These are phyloP conservation scores for Zootermopsis nevadensis DNA, from an alignment of 2,888 invertebrate species.

Conservation along the genomic window DNA sequence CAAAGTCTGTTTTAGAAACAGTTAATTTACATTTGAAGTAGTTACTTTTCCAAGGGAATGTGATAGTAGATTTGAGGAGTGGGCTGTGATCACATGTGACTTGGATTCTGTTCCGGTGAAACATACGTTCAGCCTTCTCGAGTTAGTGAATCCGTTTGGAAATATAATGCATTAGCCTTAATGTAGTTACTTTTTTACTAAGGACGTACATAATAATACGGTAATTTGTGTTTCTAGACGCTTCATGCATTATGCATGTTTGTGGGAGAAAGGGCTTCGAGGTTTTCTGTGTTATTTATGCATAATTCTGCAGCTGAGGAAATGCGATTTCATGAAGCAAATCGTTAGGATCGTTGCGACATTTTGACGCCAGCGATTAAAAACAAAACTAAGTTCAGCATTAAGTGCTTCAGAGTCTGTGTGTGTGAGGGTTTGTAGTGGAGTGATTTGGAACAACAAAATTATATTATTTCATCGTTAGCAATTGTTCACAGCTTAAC, in stretches of 20 bases:
- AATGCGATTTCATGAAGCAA: not conserved
- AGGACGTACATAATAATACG: not conserved
- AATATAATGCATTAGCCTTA: not conserved
- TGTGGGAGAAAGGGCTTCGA: not conserved
- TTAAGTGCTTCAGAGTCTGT: too few species aligned
- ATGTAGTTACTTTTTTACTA: not conserved
- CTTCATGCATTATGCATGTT: constrained; percentile 3
- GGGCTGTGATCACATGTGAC: not conserved
- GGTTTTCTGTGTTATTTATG: not conserved
- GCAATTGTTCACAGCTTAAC: too few species aligned
- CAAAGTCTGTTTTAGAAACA: not conserved
- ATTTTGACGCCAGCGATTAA: too few species aligned
- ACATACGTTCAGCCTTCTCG: not conserved
- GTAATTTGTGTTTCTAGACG: not conserved
- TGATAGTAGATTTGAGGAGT: not conserved
- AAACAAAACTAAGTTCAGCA: too few species aligned
- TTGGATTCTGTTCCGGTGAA: not conserved
- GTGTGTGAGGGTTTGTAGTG: too few species aligned
- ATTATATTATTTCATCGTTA: too few species aligned
- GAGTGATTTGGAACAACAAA: too few species aligned
- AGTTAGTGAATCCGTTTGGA: not conserved
- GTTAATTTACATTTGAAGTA: not conserved
- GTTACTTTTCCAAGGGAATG: not conserved
- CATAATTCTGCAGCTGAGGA: not conserved
- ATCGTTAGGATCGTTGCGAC: too few species aligned